Conservation (phyloP, 2,113 vertebrate species). For the Pachyramphus minor region DNA sequence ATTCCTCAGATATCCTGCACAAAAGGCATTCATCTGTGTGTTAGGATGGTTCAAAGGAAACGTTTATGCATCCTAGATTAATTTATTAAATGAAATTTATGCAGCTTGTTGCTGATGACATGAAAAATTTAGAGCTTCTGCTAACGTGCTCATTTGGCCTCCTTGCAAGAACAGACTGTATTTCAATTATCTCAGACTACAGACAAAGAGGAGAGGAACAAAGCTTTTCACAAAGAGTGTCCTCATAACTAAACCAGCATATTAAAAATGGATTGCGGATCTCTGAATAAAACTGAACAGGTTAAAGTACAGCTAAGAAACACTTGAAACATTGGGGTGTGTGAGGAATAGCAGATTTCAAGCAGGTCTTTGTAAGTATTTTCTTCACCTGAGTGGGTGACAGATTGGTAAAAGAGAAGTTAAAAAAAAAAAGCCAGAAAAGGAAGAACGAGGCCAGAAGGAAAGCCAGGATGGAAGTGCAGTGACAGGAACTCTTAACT, state of each 20-base stretch:
- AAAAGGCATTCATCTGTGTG: conserved; percentile 13
- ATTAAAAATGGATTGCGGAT: neutral
- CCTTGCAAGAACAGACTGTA: neutral
- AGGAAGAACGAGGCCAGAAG: neutral
- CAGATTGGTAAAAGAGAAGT: neutral
- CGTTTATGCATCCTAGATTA: conserved; percentile 45
- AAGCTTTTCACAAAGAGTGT: conserved; percentile 33
- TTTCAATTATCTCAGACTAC: conserved; percentile 39
- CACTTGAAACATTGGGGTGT: neutral
- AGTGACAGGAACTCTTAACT: neutral
- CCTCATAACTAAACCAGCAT: neutral
- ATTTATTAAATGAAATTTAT: conserved; percentile 62
- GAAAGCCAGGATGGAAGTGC: neutral
- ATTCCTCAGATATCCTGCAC: conserved; percentile 4
- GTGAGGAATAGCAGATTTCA: neutral
- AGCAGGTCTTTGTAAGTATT: neutral
- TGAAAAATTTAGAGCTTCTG: conserved; percentile 51
- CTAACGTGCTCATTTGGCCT: conserved; percentile 33
- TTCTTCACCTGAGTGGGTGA: neutral
- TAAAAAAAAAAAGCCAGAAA: neutral
- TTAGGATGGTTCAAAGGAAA: conserved; percentile 47
- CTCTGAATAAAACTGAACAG: neutral
- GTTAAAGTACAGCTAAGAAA: neutral
- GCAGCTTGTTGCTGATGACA: conserved; percentile 58
- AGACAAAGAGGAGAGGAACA: conserved; percentile 44